Conservation (phyloP, 2,888 invertebrate genomes). For the Nycteola revayana region DNA sequence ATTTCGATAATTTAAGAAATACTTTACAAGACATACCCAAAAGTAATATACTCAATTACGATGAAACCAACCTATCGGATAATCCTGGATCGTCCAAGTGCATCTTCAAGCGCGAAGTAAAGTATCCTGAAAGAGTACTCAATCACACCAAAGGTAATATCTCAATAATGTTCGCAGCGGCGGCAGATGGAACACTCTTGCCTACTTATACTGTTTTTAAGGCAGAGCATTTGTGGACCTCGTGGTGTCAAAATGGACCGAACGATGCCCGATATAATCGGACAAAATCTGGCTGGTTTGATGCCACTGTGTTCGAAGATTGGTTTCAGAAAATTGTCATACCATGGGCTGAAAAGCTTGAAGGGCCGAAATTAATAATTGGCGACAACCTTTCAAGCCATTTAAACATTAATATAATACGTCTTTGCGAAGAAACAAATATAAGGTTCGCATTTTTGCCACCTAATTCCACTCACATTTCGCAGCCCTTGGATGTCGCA, state of each 20-base stretch:
- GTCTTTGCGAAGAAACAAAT: slow-evolving; percentile 29
- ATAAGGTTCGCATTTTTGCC: slow-evolving; percentile 35
- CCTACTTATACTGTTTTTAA: slow-evolving; percentile 24
- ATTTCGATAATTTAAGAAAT: slow-evolving; percentile 16
- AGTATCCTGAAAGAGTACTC: slow-evolving; percentile 25
- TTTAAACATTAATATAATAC: slow-evolving; percentile 9
- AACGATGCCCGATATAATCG: slow-evolving; percentile 18
- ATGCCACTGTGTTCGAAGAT: slow-evolving; percentile 24
- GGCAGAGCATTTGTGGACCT: slow-evolving; percentile 21
- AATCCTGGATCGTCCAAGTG: slow-evolving; percentile 20
- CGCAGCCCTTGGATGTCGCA: slow-evolving; percentile 16
- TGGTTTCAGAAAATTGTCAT: slow-evolving; percentile 8
- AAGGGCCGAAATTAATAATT: slow-evolving; percentile 16
- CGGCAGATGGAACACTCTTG: slow-evolving; percentile 19
- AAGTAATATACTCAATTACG: slow-evolving; percentile 18
- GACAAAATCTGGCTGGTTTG: slow-evolving; percentile 19
- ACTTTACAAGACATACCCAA: slow-evolving; percentile 11
- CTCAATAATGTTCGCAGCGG: slow-evolving; percentile 23
- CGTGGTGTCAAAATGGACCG: slow-evolving; percentile 22
- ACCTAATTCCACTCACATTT: slow-evolving; percentile 32
- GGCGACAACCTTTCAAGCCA: slow-evolving; percentile 23
- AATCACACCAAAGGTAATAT: slow-evolving; percentile 20
- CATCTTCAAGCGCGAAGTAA: slow-evolving; percentile 17
- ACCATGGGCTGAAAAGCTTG: slow-evolving; percentile 5
- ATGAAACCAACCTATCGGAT: slow-evolving; percentile 23